A percentile compares a stretch with the other conserved stretches of the same genome.
These are phyloP conservation scores for Paramormyrops hopkinsi DNA, from an alignment of 2,797 vertebrate species.

Conservation along the genomic window DNA sequence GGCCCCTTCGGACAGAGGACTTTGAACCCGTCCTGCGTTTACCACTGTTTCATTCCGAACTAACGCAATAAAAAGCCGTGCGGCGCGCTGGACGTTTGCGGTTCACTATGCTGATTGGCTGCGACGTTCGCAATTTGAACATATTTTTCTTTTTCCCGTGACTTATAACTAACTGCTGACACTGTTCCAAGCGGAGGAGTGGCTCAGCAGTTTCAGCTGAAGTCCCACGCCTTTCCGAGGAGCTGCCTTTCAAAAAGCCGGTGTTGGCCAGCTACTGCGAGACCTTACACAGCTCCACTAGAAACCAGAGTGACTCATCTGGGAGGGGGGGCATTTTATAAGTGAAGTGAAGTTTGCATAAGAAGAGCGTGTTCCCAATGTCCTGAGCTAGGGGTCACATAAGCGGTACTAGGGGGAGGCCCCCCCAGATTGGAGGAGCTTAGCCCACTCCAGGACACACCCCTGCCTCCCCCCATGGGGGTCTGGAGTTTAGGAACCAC, in stretches of 20 bases:
- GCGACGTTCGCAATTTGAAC: neutral
- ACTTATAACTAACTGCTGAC: neutral
- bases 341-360: neutral
- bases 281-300: neutral
- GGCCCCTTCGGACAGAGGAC: neutral
- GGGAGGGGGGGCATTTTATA: neutral
- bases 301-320: neutral
- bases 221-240: neutral
- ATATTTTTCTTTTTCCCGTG: neutral
- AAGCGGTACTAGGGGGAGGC: conserved; percentile 65
- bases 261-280: neutral
- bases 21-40: neutral
- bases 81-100: neutral
- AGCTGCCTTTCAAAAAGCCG: neutral
- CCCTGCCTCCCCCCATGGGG: conserved; percentile 35
- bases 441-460: conserved; percentile 56
- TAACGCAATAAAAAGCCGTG: neutral
- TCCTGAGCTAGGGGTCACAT: neutral
- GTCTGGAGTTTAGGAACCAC: neutral
- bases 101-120: neutral
- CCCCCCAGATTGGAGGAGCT: conserved; percentile 58
- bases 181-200: neutral
- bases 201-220: neutral
- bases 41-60: neutral
- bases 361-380: neutral